Evolutionary conservation across 2,113 vertebrate genomes (phyloP), one percentile per base, ranked within the genome.

Genomic region (Cnemophilus loriae): DNA sequence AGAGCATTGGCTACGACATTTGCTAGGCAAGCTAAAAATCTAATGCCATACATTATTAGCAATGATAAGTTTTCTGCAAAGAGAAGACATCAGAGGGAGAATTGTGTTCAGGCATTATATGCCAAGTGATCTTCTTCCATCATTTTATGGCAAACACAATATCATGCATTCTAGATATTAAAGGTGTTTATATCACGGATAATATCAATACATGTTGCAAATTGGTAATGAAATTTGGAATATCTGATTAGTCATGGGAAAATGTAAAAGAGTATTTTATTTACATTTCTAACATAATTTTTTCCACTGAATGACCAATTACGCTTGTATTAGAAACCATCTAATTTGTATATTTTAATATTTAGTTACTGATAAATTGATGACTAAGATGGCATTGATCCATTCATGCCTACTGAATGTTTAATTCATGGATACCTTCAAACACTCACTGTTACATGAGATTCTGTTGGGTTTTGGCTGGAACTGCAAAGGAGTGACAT

Each of bases 331-430:
- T 83, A 74, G 75, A 42, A 56, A 52, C 9, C 28, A 84, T 79
- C 85, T 95, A 69, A 93, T 94, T 96, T 91, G 79, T 73, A 75
- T 93, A 80, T 88, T 93, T 95, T 95, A 92, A 87, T 71, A 83
- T 90, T 56, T 90, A 83, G 87, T 94, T 86, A 64, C 75, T 91
- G 94, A 95, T 73, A 92, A 87, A 82, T 87, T 57, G 32, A 21
- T 83, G 39, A 80, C 80, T 87, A 87, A 89, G 46, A 81, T 78
- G 80, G 84, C 77, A 87, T 77, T 67, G 81, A 89, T 95, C 55
- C 33, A 84, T 91, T 91, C 83, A 84, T 75, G 39, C 39, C 49
- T 77, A 37, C 42, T 70, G 35, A 84, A 90, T 47, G 32, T 84
- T 94, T 94, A 92, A 95, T 89, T 91, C 74, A 70, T 61, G 33